phyloP scores from a whole-genome alignment of 2,113 vertebrate species.

The Xenopus laevis region DNA sequence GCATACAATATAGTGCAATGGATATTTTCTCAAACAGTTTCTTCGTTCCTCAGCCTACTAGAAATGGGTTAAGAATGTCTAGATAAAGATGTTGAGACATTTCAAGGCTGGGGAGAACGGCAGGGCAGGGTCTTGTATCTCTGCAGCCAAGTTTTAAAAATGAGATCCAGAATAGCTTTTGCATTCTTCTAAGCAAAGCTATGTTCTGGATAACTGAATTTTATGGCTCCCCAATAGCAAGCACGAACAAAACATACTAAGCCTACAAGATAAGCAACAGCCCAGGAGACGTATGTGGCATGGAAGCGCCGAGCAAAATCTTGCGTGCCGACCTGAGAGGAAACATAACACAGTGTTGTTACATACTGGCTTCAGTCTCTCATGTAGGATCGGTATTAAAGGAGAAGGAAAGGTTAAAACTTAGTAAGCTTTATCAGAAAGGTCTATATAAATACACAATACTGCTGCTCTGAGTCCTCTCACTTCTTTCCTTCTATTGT shows the following conservation, averaged over 20 bases:
- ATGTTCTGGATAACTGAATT: slow-evolving; percentile 98
- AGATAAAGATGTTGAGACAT: slow-evolving; percentile 51
- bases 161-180: slow-evolving; percentile 53
- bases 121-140: slow-evolving; percentile 7
- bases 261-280: slow-evolving; percentile 90
- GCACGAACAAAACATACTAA: slow-evolving; percentile 94
- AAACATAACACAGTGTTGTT: slow-evolving; percentile 30
- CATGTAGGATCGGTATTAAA: no score
- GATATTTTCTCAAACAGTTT: slow-evolving; percentile 61
- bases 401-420: no score
- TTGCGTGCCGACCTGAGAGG: slow-evolving; percentile 87
- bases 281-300: slow-evolving; percentile 95
- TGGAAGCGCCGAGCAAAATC: slow-evolving; percentile 86
- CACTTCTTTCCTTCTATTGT: no score
- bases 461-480: no score
- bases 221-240: slow-evolving; percentile 97
- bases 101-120: slow-evolving; percentile 6
- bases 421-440: no score
- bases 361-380: not conserved
- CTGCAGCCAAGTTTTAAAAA: slow-evolving; percentile 37
- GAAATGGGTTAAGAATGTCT: slow-evolving; percentile 61
- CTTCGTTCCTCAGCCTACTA: slow-evolving; percentile 55
- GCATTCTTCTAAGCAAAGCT: slow-evolving; percentile 81
- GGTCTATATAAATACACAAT: no score
- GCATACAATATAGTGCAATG: slow-evolving; percentile 90